phyloP scores from a whole-genome alignment of 2,797 vertebrate genomes.

The Sebastes oblongus region DNA sequence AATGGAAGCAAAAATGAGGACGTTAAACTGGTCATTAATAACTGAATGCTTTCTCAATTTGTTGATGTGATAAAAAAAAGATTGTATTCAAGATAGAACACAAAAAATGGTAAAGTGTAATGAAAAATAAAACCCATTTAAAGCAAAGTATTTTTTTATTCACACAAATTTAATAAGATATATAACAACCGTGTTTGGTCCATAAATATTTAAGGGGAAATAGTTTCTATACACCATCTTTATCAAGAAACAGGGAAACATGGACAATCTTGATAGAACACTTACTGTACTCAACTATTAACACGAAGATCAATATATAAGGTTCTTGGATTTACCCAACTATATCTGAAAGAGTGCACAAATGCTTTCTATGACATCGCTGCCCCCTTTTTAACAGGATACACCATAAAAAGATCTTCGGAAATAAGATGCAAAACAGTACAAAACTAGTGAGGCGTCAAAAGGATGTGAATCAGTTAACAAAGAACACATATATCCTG shows the following conservation, averaged over 20 bases:
- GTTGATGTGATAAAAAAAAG: slow-evolving; percentile 72
- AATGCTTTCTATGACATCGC: slow-evolving; percentile 98
- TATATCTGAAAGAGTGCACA: slow-evolving; percentile 99
- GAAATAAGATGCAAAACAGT: slow-evolving; percentile 99
- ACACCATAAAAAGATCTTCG: slow-evolving; percentile 99
- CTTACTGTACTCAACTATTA: slow-evolving; percentile 99
- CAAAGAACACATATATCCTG: slow-evolving; percentile 99
- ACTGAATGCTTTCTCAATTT: slow-evolving; percentile 72
- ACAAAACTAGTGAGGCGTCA: slow-evolving; percentile 99
- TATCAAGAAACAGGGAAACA: slow-evolving; percentile 99
- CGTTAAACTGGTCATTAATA: slow-evolving; percentile 71
- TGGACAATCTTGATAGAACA: slow-evolving; percentile 99
- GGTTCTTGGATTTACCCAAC: slow-evolving; percentile 96
- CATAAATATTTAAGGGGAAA: slow-evolving; percentile 99
- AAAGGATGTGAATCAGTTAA: slow-evolving; percentile 98
- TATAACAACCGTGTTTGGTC: slow-evolving; percentile 99
- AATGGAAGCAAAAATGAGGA: slow-evolving; percentile 81
- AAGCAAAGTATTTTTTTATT: slow-evolving; percentile 99
- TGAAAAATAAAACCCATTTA: slow-evolving; percentile 99
- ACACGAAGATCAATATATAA: slow-evolving; percentile 99
- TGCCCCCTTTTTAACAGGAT: slow-evolving; percentile 94
- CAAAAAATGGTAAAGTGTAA: slow-evolving; percentile 82
- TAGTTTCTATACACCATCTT: slow-evolving; percentile 99
- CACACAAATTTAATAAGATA: slow-evolving; percentile 99
- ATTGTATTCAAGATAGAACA: slow-evolving; percentile 71